These are phyloP conservation scores for Drosophila tristis DNA, from an alignment of 1,140 invertebrate species.

Conservation along the genomic window DNA sequence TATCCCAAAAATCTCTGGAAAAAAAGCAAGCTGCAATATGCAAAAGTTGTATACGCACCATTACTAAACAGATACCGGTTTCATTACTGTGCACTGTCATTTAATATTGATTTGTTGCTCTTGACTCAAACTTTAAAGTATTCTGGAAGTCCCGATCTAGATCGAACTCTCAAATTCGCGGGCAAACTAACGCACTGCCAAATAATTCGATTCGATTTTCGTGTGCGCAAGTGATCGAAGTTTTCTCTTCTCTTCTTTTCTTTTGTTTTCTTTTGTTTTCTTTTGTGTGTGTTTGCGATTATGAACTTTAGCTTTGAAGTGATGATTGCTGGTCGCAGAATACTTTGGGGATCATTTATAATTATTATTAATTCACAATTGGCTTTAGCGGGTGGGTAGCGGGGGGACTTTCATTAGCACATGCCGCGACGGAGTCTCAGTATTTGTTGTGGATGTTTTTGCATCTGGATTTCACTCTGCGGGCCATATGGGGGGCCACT, in stretches of 20 bases:
- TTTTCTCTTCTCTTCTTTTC: background rate
- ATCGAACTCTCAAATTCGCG: conserved; percentile 23
- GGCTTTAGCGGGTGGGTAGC: no score
- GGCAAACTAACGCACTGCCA: conserved; percentile 37
- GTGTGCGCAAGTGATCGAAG: background rate
- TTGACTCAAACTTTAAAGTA: conserved; percentile 69
- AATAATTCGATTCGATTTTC: conserved; percentile 11
- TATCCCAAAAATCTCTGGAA: background rate
- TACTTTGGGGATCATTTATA: no score
- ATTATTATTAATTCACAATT: no score
- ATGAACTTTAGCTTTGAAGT: no score
- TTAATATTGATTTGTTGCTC: conserved; percentile 75
- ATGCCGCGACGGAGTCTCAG: background rate
- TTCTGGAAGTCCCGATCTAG: conserved; percentile 44
- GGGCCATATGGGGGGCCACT: background rate
- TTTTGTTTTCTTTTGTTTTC: conserved; percentile 1
- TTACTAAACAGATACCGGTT: conserved; percentile 84
- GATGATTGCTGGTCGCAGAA: no score
- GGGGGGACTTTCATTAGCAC: no score
- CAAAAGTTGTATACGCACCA: conserved; percentile 70
- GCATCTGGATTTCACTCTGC: conserved; percentile 1
- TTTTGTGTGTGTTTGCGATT: background rate
- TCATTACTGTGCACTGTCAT: conserved; percentile 84
- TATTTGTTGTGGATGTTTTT: conserved; percentile 2
- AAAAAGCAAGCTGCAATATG: background rate